Evolutionary conservation across 2,888 invertebrate genomes (phyloP).

Genomic region (Acanthoscelides obtectus): DNA sequence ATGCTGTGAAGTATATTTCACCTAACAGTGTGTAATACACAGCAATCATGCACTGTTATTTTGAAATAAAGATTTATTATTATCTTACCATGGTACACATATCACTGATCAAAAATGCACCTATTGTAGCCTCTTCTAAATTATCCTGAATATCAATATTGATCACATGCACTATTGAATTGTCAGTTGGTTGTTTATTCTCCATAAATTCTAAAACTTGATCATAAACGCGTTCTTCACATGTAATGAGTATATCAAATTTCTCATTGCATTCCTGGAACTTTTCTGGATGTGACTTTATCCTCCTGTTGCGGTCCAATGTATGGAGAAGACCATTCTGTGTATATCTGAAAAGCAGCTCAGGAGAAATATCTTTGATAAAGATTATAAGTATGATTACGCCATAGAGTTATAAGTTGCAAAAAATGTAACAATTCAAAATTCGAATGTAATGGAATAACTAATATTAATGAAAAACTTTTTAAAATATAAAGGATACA

Average conservation of each 20-base stretch:
- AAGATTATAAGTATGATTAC: too few relatives aligned
- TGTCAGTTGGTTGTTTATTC: slow-evolving; percentile 69
- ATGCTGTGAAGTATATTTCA: too few relatives aligned
- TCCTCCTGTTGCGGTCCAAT: slow-evolving; percentile 93
- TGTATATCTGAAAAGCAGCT: slow-evolving; percentile 55
- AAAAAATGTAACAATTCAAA: too few relatives aligned
- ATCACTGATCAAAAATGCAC: slow-evolving; percentile 96
- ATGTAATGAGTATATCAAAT: slow-evolving; percentile 95
- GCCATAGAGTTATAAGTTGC: too few relatives aligned
- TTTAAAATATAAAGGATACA: slow-evolving; percentile 60
- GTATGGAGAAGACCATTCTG: slow-evolving; percentile 98
- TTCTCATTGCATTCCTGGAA: slow-evolving; percentile 86
- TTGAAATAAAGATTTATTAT: too few relatives aligned
- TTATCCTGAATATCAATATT: slow-evolving; percentile 99
- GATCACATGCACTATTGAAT: slow-evolving; percentile 91
- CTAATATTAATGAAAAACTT: too few relatives aligned
- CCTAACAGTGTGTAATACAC: too few relatives aligned
- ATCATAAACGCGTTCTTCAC: slow-evolving; percentile 98
- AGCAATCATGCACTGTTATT: too few relatives aligned
- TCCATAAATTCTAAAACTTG: slow-evolving; percentile 95
- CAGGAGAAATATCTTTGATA: background rate
- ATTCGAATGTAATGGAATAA: too few relatives aligned
- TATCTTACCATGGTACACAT: slow-evolving; percentile 68
- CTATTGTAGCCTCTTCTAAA: slow-evolving; percentile 98
- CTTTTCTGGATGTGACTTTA: slow-evolving; percentile 89